These are phyloP conservation scores for Drosophila cyrtoloma DNA, from an alignment of 2,888 invertebrate genomes.

Conservation along the genomic window DNA sequence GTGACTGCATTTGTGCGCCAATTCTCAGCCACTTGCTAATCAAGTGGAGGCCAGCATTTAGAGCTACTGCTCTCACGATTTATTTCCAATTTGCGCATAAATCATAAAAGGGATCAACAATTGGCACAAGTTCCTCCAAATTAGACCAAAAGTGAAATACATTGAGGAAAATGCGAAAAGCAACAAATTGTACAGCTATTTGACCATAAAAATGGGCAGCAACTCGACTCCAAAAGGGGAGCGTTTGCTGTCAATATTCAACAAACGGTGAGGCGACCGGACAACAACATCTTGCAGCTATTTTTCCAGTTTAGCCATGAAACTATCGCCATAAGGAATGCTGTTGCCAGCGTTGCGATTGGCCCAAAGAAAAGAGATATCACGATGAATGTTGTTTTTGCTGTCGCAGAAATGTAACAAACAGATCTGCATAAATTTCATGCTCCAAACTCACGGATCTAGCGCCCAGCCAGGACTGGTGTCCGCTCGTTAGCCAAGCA, in stretches of 20 bases:
- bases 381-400: slow-evolving; percentile 38
- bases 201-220: slow-evolving; percentile 62
- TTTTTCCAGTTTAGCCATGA: slow-evolving; percentile 59
- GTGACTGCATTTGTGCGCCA: slow-evolving; percentile 46
- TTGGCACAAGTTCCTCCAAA: slow-evolving; percentile 25
- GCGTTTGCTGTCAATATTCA: slow-evolving; percentile 17
- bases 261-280: slow-evolving; percentile 8
- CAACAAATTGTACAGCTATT: slow-evolving; percentile 60
- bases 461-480: slow-evolving; percentile 32
- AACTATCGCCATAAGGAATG: slow-evolving; percentile 66
- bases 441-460: slow-evolving; percentile 43
- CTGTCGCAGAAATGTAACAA: slow-evolving; percentile 66
- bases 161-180: slow-evolving; percentile 30
- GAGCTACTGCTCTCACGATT: slow-evolving; percentile 22
- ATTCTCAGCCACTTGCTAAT: slow-evolving; percentile 57
- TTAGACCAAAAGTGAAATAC: slow-evolving; percentile 61
- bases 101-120: slow-evolving; percentile 24
- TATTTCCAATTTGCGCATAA: slow-evolving; percentile 1
- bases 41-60: slow-evolving; percentile 18
- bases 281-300: slow-evolving; percentile 52
- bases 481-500: slow-evolving; percentile 52
- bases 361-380: slow-evolving; percentile 53
- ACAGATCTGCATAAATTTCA: slow-evolving; percentile 73
- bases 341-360: slow-evolving; percentile 46
- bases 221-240: slow-evolving; percentile 35